Evolutionary conservation across 2,113 vertebrate species (phyloP), one percentile per base, ranked within the genome.

Genomic region (Labeo rohita): DNA sequence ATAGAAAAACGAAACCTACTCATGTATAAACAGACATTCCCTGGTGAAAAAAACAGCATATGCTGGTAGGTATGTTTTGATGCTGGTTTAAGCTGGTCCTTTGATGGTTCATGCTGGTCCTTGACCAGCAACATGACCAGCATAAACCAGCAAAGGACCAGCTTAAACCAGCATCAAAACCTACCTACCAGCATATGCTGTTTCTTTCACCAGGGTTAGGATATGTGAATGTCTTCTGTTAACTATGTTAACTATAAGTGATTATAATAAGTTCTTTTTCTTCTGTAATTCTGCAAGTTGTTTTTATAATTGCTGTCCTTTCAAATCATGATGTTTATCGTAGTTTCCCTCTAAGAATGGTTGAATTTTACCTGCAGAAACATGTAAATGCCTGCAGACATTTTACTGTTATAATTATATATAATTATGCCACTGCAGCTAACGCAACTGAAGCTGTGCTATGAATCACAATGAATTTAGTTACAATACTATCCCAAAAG

Each of bases 371-470:
- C 65, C 9, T 84, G 82, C 45, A 39, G 59, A 70, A 13, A 28
- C 68, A 43, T 4, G 82, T 13, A 23, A 52, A 12, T 54, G 68
- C 50, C 52, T 73, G 68, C 68, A 45, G 66, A 18, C 36, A 23
- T 16, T 74, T 39, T 54, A 10, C 65, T 45, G 11, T 6, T 43
- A n/a, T 7, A 45, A 59, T 61, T 45, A 74, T 56, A 50, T 49
- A 45, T 77, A 34, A 76, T 76, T 76, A 77, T 16, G 13, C 15
- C 56, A 84, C n/a, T 59, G 18, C 9, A 59, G 56, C 56, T 50
- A 39, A 72, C 16, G 39, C 36, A 70, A 16, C 8, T 59, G 49
- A 9, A 75, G 9, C 70, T 34, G 36, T 43, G 18, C 18, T 43
- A 72, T 72, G 8, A 72, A 43, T 59, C 56, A 43, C 23, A 50